Conservation (phyloP, 2,797 vertebrate genomes). For the Natrix natrix region DNA sequence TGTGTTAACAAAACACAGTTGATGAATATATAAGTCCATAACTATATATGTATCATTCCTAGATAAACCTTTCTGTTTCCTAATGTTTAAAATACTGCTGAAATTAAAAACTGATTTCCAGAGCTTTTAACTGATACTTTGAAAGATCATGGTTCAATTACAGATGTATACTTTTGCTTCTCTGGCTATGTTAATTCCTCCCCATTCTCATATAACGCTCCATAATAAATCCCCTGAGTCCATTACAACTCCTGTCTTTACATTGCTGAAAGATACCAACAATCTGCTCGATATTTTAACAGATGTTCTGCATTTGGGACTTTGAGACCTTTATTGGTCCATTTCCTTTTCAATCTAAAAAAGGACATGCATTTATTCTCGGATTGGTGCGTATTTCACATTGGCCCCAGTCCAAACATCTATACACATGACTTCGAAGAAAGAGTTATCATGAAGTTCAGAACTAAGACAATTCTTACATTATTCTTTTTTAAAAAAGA, state of each 20-base stretch:
- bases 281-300: slow-evolving; percentile 66
- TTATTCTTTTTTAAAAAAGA: neutral
- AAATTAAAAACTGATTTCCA: slow-evolving; percentile 32
- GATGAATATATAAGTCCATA: slow-evolving; percentile 24
- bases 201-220: slow-evolving; percentile 57
- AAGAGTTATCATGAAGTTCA: neutral
- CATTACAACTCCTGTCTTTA: slow-evolving; percentile 64
- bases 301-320: slow-evolving; percentile 68
- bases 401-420: neutral
- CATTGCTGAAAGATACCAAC: slow-evolving; percentile 68
- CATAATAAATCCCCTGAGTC: slow-evolving; percentile 58
- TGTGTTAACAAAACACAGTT: neutral
- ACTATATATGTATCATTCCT: slow-evolving; percentile 8
- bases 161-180: slow-evolving; percentile 35
- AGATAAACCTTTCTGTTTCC: slow-evolving; percentile 8
- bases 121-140: slow-evolving; percentile 27
- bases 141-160: slow-evolving; percentile 35
- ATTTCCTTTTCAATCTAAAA: slow-evolving; percentile 48
- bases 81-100: slow-evolving; percentile 36
- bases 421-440: neutral
- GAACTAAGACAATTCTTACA: neutral
- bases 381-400: neutral
- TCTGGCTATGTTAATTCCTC: slow-evolving; percentile 49
- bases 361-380: slow-evolving; percentile 34
- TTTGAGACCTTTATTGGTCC: slow-evolving; percentile 60